phyloP scores from a whole-genome alignment of 2,113 vertebrate species.

The Labrus mixtus region DNA sequence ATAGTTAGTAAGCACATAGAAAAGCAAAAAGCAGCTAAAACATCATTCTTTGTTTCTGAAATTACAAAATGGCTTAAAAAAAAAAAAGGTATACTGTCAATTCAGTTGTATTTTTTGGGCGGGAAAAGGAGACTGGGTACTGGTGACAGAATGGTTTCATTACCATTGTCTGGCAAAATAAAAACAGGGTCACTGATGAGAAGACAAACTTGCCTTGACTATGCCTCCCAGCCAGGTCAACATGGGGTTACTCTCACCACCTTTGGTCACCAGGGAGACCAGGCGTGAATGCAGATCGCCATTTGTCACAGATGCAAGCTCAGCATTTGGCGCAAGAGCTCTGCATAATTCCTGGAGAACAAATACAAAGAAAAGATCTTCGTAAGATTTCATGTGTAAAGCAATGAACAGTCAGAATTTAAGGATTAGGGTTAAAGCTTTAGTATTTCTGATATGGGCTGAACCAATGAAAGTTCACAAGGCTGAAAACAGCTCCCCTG shows the following conservation, averaged over 20 bases:
- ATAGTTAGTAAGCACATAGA: background rate
- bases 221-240: slow-evolving; percentile 80
- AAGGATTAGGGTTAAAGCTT: background rate
- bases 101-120: background rate
- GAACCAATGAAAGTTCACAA: background rate
- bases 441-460: background rate
- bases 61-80: background rate
- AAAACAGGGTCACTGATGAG: background rate
- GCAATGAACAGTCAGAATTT: background rate
- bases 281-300: slow-evolving; percentile 69
- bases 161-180: background rate
- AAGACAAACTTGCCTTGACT: slow-evolving; percentile 65
- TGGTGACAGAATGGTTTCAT: background rate
- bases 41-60: background rate
- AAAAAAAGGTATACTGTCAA: too few species aligned
- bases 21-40: background rate
- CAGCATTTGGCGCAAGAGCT: slow-evolving; percentile 54
- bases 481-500: too few species aligned
- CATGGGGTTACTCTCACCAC: slow-evolving; percentile 53
- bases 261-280: slow-evolving; percentile 73
- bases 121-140: background rate
- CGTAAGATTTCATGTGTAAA: background rate
- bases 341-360: slow-evolving; percentile 67
- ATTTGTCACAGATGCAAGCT: slow-evolving; percentile 75
- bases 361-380: background rate